Evolutionary conservation across 2,797 vertebrate species (phyloP), one percentile per base, ranked within the genome.

Genomic region (Peromyscus melanophrys): DNA sequence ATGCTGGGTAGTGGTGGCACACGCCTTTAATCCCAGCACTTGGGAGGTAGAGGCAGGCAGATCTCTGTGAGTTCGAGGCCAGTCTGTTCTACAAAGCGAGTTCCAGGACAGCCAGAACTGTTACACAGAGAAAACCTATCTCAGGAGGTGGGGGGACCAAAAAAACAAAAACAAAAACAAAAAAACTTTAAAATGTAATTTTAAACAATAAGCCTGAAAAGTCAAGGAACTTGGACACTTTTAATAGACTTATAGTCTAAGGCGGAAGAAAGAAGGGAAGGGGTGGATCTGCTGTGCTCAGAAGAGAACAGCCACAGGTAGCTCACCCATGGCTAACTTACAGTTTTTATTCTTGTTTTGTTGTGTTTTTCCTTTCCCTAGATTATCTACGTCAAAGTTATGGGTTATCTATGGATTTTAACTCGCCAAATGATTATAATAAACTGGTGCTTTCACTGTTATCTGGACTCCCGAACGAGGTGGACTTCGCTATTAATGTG

Each of bases 381-480:
- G 99, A 99, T 99, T 99, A 99, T 99, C 99, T 99, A 98, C 99
- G 99, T 98, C 99, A 99, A 99, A 99, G 99, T 99, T 99, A 99
- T 98, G 99, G 99, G 98, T 99, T 99, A 97, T 99, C 99, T 97
- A 99, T 99, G 98, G 99, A 99, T 98, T 99, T 99, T 96, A 99
- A 99, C 97, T 99, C 99, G 91, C 99, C 99, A 98, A 99, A 99
- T 94, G 99, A 99, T 99, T 99, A 99, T 99, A 99, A 99, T 99
- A 99, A 99, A 99, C 99, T 99, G 99, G 99, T 99, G 99, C 99
- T 99, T 98, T 99, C 99, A 96, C 99, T 99, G 96, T 99, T 99
- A 94, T 99, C 99, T 98, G 99, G 99, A 98, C 99, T 99, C 98
- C 99, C 99, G 98, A 99, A 99, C 96, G 99, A 99, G 99, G 99